These are phyloP conservation scores for Mustela lutreola DNA, from an alignment of 2,113 vertebrate genomes.

Conservation along the genomic window DNA sequence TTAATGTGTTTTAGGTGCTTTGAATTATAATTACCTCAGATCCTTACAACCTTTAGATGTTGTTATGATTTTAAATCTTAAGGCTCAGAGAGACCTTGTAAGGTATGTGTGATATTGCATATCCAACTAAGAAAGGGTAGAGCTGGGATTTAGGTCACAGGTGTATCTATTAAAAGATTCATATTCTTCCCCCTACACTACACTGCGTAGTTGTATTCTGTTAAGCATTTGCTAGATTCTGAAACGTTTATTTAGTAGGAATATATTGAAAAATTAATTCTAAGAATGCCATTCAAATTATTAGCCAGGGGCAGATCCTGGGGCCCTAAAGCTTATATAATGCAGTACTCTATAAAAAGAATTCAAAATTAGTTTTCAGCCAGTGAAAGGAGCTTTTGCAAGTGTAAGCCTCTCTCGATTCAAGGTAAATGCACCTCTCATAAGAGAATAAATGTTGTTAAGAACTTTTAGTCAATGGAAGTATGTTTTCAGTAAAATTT, in stretches of 20 bases:
- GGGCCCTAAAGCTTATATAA: not conserved
- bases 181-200: not conserved
- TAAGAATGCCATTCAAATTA: not conserved
- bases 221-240: conserved; percentile 56
- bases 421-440: not conserved
- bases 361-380: not conserved
- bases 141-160: conserved; percentile 23
- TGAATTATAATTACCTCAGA: conserved; percentile 41
- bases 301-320: not conserved
- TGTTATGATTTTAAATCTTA: conserved; percentile 42
- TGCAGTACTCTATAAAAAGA: conserved; percentile 4
- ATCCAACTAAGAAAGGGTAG: not conserved
- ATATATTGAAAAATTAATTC: conserved; percentile 35
- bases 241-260: conserved; percentile 29
- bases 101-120: not conserved
- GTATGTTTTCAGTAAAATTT: not conserved
- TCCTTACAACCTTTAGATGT: not conserved
- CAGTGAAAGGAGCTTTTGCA: not conserved
- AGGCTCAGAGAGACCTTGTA: not conserved
- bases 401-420: conserved; percentile 1
- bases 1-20: conserved; percentile 54
- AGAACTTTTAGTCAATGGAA: not conserved
- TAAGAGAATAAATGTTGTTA: not conserved
- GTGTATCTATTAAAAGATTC: not conserved
- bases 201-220: not conserved